These are phyloP conservation scores for Labroides dimidiatus DNA, from an alignment of 2,797 vertebrate species.

Conservation along the genomic window DNA sequence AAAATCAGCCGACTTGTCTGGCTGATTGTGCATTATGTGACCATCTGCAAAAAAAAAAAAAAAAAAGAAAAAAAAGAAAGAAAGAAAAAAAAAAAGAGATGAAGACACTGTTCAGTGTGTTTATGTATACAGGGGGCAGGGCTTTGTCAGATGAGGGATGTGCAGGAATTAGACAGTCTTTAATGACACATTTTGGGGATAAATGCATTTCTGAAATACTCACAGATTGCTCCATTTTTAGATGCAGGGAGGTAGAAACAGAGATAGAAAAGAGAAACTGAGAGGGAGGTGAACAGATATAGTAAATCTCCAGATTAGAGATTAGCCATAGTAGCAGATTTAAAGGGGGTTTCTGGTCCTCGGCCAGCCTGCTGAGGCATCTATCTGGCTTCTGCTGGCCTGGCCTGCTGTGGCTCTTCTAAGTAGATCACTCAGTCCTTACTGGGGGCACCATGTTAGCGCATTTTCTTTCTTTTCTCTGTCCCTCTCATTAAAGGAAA, in stretches of 20 bases:
- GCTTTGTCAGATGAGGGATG: constrained; percentile 54
- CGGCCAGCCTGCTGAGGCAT: constrained; percentile 80
- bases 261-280: constrained; percentile 66
- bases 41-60: constrained; percentile 82
- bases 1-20: constrained; percentile 84
- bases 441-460: constrained; percentile 54
- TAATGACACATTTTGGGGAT: constrained; percentile 84
- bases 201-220: constrained; percentile 81
- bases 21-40: constrained; percentile 86
- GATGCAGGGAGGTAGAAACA: constrained; percentile 68
- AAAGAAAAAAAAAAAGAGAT: constrained; percentile 67
- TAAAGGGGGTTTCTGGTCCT: constrained; percentile 79
- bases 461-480: constrained; percentile 35
- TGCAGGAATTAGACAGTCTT: constrained; percentile 77
- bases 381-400: constrained; percentile 83
- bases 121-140: constrained; percentile 24
- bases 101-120: constrained; percentile 30
- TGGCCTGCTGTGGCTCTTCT: constrained; percentile 70
- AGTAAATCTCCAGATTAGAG: constrained; percentile 89
- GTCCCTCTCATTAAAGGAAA: constrained; percentile 48
- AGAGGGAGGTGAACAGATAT: constrained; percentile 75
- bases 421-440: constrained; percentile 80
- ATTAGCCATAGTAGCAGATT: constrained; percentile 85
- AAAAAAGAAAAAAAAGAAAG: constrained; percentile 70
- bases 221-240: constrained; percentile 83